These are phyloP conservation scores for Slavum lentiscoides DNA, from an alignment of 2,888 invertebrate species.

Conservation along the genomic window DNA sequence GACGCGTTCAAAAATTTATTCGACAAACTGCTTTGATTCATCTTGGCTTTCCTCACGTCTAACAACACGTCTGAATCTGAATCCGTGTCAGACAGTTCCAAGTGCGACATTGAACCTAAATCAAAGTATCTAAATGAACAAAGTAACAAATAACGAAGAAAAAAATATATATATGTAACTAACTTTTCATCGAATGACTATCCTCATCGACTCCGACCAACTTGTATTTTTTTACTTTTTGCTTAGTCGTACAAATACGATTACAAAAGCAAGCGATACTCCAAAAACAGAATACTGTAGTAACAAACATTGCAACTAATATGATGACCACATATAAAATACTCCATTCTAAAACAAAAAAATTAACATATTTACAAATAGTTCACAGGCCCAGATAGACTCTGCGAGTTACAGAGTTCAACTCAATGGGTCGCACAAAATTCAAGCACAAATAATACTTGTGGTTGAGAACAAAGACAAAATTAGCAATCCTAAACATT, in stretches of 20 bases:
- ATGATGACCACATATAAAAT: constrained; percentile 87
- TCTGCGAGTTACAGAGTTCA: no score
- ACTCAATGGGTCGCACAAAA: no score
- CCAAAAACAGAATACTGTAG: constrained; percentile 69
- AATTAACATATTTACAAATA: constrained; percentile 22
- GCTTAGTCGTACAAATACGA: constrained; percentile 61
- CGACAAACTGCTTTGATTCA: constrained; percentile 49
- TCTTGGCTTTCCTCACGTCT: constrained; percentile 65
- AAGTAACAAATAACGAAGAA: not conserved
- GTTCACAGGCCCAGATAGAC: not conserved
- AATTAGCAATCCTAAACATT: no score
- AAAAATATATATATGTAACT: not conserved
- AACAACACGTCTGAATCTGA: constrained; percentile 85
- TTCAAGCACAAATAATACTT: no score
- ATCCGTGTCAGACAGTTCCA: constrained; percentile 63
- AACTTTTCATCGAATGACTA: constrained; percentile 43
- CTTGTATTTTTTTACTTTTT: constrained; percentile 60
- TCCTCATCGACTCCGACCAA: constrained; percentile 43
- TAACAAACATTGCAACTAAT: constrained; percentile 65
- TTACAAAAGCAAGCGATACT: constrained; percentile 69
- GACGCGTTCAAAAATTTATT: constrained; percentile 33
- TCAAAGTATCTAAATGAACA: not conserved
- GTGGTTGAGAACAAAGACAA: no score
- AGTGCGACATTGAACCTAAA: constrained; percentile 40
- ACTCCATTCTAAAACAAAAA: constrained; percentile 76